A percentile compares a stretch with the other conserved stretches of the same genome.
Conservation (phyloP, 1,140 invertebrate genomes). For the Trichonephila clavata region DNA sequence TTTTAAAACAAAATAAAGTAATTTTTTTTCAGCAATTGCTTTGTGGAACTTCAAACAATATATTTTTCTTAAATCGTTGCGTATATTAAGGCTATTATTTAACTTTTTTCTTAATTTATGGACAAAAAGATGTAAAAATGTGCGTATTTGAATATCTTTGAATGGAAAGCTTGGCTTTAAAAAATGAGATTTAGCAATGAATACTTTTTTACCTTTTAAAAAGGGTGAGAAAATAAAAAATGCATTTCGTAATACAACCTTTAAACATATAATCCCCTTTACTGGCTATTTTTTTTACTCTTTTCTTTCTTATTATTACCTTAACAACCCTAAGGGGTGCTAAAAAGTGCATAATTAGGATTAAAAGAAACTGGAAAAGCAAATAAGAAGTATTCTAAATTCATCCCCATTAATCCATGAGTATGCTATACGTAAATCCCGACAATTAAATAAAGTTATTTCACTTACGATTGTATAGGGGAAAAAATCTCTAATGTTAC, state of each 20-base stretch:
- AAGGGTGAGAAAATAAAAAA: neutral
- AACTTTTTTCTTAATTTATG: too few relatives aligned
- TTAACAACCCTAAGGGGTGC: neutral
- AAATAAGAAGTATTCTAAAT: neutral
- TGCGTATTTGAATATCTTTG: too few relatives aligned
- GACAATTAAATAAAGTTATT: neutral
- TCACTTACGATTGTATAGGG: neutral
- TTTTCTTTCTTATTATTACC: neutral
- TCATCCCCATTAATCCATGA: neutral
- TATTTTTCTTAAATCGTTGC: too few relatives aligned
- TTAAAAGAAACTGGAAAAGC: neutral
- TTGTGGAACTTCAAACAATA: too few relatives aligned
- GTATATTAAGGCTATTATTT: too few relatives aligned
- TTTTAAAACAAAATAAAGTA: too few relatives aligned
- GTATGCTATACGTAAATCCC: neutral
- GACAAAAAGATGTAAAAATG: too few relatives aligned
- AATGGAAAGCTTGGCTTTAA: too few relatives aligned
- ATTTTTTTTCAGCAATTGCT: too few relatives aligned
- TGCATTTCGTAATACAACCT: neutral
- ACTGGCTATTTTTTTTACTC: neutral
- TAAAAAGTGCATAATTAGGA: slow-evolving; percentile 5
- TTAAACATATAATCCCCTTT: slow-evolving; percentile 11
- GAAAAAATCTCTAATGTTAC: neutral
- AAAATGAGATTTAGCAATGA: too few relatives aligned
- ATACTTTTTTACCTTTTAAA: neutral